phyloP scores from a whole-genome alignment of 1,140 invertebrate genomes.

The Microplitis demolitor region DNA sequence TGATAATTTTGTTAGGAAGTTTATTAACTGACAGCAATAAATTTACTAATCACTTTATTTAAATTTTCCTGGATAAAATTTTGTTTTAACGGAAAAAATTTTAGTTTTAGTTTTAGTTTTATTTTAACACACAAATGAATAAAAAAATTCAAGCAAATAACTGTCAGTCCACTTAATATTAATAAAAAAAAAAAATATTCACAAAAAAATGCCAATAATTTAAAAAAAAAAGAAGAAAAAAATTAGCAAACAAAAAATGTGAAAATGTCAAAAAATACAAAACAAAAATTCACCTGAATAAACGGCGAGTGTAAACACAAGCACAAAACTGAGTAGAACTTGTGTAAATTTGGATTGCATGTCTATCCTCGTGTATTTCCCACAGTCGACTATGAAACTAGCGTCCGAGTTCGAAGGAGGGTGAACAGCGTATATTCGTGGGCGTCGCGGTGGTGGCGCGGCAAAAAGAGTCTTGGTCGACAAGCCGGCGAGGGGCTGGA shows the following conservation, averaged over 20 bases:
- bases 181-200: not conserved
- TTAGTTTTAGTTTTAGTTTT: no score
- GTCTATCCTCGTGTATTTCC: constrained; percentile 15
- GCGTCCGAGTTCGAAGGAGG: constrained; percentile 3
- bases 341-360: constrained; percentile 10
- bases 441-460: constrained; percentile 7
- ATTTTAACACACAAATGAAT: no score
- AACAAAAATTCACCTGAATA: constrained; percentile 5
- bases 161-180: no score
- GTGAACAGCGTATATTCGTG: constrained; percentile 9
- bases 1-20: no score
- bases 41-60: no score
- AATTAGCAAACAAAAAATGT: not conserved
- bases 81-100: no score
- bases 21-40: no score
- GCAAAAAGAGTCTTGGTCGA: constrained; percentile 12
- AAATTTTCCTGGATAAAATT: no score
- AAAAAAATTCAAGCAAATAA: no score
- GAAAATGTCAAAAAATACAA: not conserved
- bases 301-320: constrained; percentile 6
- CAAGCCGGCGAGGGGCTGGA: not conserved
- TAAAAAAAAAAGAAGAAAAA: not conserved
- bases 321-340: constrained; percentile 12
- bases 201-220: not conserved
- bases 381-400: constrained; percentile 10